These are phyloP conservation scores for Escarpia spicata DNA, from an alignment of 2,888 invertebrate genomes.

Conservation along the genomic window DNA sequence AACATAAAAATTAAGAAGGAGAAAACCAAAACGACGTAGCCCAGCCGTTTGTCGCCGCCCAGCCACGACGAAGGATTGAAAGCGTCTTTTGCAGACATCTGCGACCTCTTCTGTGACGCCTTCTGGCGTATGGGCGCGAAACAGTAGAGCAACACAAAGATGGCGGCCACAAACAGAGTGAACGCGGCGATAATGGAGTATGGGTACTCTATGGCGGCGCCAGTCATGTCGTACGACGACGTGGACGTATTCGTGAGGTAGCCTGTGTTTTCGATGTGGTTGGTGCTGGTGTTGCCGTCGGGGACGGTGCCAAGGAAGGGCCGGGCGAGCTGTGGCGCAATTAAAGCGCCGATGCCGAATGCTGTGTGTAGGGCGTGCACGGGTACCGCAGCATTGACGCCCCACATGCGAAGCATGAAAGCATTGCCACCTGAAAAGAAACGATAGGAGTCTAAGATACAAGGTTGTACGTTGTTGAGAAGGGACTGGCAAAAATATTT, in stretches of 20 bases:
- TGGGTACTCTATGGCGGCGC: constrained; percentile 17
- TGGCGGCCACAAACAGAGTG: not conserved
- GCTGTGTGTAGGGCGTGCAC: constrained; percentile 51
- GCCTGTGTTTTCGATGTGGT: not conserved
- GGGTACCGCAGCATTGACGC: constrained; percentile 48
- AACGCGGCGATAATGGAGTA: constrained; percentile 6
- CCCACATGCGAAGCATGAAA: constrained; percentile 49
- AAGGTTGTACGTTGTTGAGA: too few species aligned
- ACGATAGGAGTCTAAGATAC: not conserved
- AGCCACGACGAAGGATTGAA: constrained; percentile 21
- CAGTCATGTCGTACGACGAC: not conserved
- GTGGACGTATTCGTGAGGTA: not conserved
- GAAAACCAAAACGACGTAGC: constrained; percentile 36
- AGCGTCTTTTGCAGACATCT: constrained; percentile 21
- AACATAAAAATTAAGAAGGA: constrained; percentile 43
- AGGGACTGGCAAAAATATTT: too few species aligned
- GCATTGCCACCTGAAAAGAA: constrained; percentile 48
- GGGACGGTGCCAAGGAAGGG: constrained; percentile 45
- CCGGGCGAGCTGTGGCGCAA: constrained; percentile 48
- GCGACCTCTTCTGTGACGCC: not conserved
- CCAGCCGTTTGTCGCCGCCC: constrained; percentile 40
- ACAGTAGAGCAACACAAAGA: not conserved
- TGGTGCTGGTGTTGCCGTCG: not conserved
- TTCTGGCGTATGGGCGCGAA: not conserved
- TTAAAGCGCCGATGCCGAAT: constrained; percentile 52